Evolutionary conservation across 2,888 invertebrate genomes (phyloP), one percentile per base, ranked within the genome.

Genomic region (Adelphocoris suturalis): DNA sequence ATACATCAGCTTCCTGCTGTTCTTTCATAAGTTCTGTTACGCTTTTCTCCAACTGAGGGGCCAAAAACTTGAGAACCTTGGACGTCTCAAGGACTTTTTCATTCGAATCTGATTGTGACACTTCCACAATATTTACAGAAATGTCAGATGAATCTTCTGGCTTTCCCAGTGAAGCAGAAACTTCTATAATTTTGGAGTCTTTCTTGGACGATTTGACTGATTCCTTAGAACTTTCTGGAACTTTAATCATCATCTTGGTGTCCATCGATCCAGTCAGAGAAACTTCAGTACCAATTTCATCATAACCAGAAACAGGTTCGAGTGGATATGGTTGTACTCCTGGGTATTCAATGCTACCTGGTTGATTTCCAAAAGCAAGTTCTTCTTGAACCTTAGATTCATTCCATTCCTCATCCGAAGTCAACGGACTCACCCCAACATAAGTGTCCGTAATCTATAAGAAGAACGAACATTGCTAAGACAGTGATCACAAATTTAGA

Each of bases 21-120:
- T 85, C 57, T 11, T 27, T 12, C 5, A 85, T 28, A 13, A 85
- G 37, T 11, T n/a, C 57, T 37, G 37, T 28, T 16, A 85, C 85
- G n/a, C 28, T 85, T 61, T 23, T 28, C 3, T 28, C n/a, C 28
- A 85, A 28, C 23, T 85, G 85, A 57, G 85, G 85, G 12, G 85
- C 85, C 61, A 85, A 61, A 28, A 85, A 85, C 55, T 57, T 37
- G n/a, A 85, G 85, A 27, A 85, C 85, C 13, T 57, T 23, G n/a
- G 28, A 28, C 13, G 85, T 82, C 3, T 37, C 37, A 13, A 19
- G 7, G 14, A 46, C 11, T 46, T 78, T 46, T 1, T 11, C 46
- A 9, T 0, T 9, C 0, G 78, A 46, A 2, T 68, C 68, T 68
- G 3, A 3, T 12, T 23, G 19, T 23, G 23, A 1, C 23, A 19